These are phyloP conservation scores for Palythoa caribaeorum DNA, from an alignment of 92 coral and sea anemone species.

Conservation along the genomic window DNA sequence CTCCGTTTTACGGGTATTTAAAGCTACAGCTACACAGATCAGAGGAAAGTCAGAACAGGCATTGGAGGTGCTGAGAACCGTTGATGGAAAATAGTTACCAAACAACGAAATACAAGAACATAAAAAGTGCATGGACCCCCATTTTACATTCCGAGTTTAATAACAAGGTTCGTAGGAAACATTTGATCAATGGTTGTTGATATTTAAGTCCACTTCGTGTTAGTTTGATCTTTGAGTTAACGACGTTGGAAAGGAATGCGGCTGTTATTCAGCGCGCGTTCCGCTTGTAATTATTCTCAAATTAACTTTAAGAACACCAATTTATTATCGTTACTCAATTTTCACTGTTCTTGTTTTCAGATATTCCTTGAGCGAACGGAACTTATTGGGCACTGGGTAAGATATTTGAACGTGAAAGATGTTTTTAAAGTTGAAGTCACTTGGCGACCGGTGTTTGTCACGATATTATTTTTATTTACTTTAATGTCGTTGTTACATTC, in stretches of 20 bases:
- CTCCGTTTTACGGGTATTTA: too few species aligned
- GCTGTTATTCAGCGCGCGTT: neutral
- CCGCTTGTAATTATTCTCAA: too few species aligned
- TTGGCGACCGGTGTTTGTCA: neutral
- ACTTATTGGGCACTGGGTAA: constrained; percentile 45
- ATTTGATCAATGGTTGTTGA: neutral
- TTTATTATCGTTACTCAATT: neutral
- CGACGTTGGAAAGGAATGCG: constrained; percentile 12
- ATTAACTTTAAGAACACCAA: neutral
- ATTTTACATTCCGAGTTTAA: constrained; percentile 39
- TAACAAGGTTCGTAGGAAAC: constrained; percentile 27
- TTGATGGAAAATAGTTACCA: constrained; percentile 37
- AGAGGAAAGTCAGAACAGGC: too few species aligned
- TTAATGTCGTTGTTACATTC: too few species aligned
- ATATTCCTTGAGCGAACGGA: constrained; percentile 42
- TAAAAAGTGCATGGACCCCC: constrained; percentile 43
- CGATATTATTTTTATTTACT: too few species aligned
- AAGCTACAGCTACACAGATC: too few species aligned
- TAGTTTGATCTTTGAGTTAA: neutral
- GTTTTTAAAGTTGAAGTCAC: neutral
- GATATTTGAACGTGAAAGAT: neutral
- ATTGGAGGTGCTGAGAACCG: too few species aligned
- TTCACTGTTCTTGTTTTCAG: neutral
- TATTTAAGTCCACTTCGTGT: neutral
- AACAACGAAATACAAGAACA: constrained; percentile 33